phyloP scores from a whole-genome alignment of 2,113 vertebrate genomes.

The Heteronetta atricapilla region DNA sequence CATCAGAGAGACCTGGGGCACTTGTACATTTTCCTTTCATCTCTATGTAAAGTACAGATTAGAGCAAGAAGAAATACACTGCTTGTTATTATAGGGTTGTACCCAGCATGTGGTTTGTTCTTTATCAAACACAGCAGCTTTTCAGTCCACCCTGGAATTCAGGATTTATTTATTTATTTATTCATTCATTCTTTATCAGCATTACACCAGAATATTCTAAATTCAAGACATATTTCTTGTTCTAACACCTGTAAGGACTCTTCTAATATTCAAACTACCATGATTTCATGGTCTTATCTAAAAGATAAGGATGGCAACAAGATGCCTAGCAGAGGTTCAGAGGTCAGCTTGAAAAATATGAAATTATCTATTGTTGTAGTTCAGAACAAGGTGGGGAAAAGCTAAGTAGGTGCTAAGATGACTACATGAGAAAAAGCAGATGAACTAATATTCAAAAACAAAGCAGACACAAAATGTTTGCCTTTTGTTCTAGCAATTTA shows the following conservation, averaged over 20 bases:
- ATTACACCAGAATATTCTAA: constrained; percentile 24
- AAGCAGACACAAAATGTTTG: not conserved
- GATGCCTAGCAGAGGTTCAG: not conserved
- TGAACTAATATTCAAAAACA: not conserved
- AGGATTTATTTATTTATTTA: not conserved
- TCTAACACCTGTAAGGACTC: constrained; percentile 6
- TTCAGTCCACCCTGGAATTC: not conserved
- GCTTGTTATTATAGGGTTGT: not conserved
- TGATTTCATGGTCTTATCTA: constrained; percentile 35
- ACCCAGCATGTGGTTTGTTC: not conserved
- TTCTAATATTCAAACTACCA: constrained; percentile 24
- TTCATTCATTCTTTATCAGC: not conserved
- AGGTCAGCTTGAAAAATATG: constrained; percentile 40
- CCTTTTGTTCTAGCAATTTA: not conserved
- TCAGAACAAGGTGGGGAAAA: not conserved
- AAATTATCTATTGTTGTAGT: constrained; percentile 29
- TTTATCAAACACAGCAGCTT: constrained; percentile 10
- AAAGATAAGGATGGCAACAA: constrained; percentile 14
- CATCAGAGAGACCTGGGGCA: not conserved
- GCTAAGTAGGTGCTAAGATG: not conserved
- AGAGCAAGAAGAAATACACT: not conserved
- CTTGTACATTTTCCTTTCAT: not conserved
- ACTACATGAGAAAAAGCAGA: not conserved
- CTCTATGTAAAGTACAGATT: not conserved
- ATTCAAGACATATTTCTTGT: constrained; percentile 24